Percentiles rank a stretch among this genome's conserved stretches.
phyloP scores from a whole-genome alignment of 2,888 invertebrate genomes.

The Tenthredo scrophulariae region DNA sequence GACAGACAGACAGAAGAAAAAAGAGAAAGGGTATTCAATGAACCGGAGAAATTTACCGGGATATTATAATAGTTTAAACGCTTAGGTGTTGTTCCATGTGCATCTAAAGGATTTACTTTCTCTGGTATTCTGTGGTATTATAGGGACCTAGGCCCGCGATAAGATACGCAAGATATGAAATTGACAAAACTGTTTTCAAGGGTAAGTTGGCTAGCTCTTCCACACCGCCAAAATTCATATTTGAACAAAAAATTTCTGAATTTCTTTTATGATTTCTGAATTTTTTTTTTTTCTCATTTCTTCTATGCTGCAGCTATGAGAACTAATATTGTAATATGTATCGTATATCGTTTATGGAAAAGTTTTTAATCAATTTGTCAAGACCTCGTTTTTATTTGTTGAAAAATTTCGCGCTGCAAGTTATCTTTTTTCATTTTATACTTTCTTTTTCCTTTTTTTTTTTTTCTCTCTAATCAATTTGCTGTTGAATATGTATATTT shows the following conservation, averaged over 20 bases:
- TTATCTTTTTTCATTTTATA: background rate
- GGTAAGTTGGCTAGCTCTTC: conserved; percentile 40
- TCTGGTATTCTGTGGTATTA: conserved; percentile 51
- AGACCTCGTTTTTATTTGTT: conserved; percentile 1
- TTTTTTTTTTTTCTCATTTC: background rate
- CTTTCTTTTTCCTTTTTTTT: background rate
- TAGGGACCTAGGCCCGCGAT: conserved; percentile 39
- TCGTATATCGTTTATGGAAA: background rate
- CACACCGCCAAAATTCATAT: background rate
- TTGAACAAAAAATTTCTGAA: background rate
- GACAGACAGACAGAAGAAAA: no score
- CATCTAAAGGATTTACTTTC: conserved; percentile 48
- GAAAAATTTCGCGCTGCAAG: background rate
- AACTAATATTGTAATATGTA: background rate
- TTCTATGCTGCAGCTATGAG: background rate
- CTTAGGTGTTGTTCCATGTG: conserved; percentile 46
- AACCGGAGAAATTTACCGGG: background rate
- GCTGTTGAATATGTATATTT: background rate
- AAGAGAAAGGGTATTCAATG: background rate
- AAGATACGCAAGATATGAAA: conserved; percentile 21
- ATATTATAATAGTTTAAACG: conserved; percentile 1
- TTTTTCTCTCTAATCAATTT: background rate
- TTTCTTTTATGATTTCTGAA: background rate
- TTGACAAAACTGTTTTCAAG: conserved; percentile 31
- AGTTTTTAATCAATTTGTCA: background rate